These are phyloP conservation scores for Carettochelys insculpta DNA, from an alignment of 2,113 vertebrate genomes.

Conservation along the genomic window DNA sequence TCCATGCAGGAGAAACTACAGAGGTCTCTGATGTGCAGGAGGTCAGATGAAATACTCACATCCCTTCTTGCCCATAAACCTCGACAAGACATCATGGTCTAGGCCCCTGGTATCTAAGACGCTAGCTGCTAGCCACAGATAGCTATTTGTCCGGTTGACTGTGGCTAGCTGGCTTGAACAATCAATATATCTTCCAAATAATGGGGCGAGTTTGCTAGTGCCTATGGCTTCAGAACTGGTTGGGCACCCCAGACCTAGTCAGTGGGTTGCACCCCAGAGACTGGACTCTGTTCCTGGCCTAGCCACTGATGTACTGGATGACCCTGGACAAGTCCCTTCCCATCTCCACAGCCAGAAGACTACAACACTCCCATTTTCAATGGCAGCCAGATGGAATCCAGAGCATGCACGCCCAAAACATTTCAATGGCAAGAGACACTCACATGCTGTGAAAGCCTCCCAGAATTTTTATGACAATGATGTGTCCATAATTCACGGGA, in stretches of 20 bases:
- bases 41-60: not conserved
- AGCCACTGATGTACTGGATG: not conserved
- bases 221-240: no score
- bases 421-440: not conserved
- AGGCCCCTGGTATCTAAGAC: no score
- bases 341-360: not conserved
- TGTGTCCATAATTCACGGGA: fast-evolving
- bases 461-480: fast-evolving
- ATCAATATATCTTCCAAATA: no score
- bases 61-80: not conserved
- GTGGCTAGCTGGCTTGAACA: no score
- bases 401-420: not conserved
- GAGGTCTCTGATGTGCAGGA: not conserved
- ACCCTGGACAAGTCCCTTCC: not conserved
- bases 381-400: not conserved
- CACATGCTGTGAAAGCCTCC: not conserved
- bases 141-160: no score
- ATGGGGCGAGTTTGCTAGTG: no score
- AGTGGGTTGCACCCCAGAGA: not conserved
- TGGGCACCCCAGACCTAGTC: no score
- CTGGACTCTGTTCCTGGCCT: not conserved
- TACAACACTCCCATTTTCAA: not conserved
- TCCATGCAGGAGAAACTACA: not conserved
- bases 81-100: not conserved
- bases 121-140: no score